Evolutionary conservation across 2,113 vertebrate genomes (phyloP), one percentile per base, ranked within the genome.

Genomic region (Aldabrachelys gigantea): DNA sequence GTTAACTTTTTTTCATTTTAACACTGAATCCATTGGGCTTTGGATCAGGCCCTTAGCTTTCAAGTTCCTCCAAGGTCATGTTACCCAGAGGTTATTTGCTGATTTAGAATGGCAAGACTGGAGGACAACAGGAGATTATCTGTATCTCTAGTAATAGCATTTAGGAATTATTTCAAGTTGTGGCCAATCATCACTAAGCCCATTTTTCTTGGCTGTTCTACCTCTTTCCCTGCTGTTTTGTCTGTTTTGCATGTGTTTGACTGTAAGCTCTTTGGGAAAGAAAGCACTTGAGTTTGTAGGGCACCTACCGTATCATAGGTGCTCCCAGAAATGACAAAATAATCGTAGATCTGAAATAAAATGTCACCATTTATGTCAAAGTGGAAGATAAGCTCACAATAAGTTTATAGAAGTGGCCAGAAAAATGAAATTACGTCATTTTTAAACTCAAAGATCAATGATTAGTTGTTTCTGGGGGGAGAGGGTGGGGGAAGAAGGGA

Each of bases 381-480:
- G 3, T 83, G 84, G 49, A 6, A 10, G 38, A 50, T 6, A 21
- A n/a, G 0, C 14, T 49, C 86, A 44, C 4, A 3, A 84, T 24
- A 86, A 53, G 5, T 17, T 38, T 53, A 9, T 21, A 50, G 57
- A 81, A 87, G 4, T 44, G 87, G 78, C 25, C 1, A 96, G 76
- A 47, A 89, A 56, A 62, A 16, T 29, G 27, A 29, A 85, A 29
- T 53, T 6, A 41, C 0, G 0, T 0, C 49, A 7, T 8, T 92
- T 91, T 94, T 83, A 44, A 85, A 88, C 69, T 35, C 53, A 59
- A 49, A 82, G 13, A 75, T 44, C 22, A 75, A 82, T 54, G 1
- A 21, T 27, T 5, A 53, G 53, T 47, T 25, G 29, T 57, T 80
- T 1, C 38, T 83, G 88, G 59, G 76, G 3, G 17, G 17, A 49